phyloP scores from a whole-genome alignment of 2,888 invertebrate species.

The Rotaria socialis region DNA sequence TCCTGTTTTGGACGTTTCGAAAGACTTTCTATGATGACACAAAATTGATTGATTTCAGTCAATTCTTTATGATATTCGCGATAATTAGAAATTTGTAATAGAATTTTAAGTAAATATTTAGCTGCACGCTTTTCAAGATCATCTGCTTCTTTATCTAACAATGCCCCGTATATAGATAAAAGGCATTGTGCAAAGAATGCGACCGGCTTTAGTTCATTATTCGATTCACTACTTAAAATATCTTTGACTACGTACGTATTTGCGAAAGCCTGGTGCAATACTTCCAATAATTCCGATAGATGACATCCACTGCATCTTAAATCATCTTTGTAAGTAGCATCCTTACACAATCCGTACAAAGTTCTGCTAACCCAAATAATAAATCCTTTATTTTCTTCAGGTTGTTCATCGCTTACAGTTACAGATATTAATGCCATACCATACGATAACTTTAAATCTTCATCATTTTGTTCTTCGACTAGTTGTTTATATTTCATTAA shows the following conservation, averaged over 20 bases:
- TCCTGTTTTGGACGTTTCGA: background rate
- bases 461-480: background rate
- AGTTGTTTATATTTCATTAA: background rate
- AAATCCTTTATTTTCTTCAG: constrained; percentile 2
- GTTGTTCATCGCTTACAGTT: background rate
- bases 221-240: background rate
- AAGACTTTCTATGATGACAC: background rate
- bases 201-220: background rate
- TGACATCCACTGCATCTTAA: background rate
- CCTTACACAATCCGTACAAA: background rate
- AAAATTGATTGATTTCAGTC: background rate
- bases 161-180: background rate
- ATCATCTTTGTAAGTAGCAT: background rate
- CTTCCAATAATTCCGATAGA: background rate
- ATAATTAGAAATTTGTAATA: background rate
- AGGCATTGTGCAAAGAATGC: background rate
- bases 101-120: background rate
- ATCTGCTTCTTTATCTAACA: background rate
- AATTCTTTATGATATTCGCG: background rate
- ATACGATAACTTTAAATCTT: background rate
- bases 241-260: background rate
- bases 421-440: background rate
- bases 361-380: background rate
- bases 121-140: background rate
- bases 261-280: background rate